phyloP scores from a whole-genome alignment of 2,113 vertebrate species.

The Nansenia antarctica region DNA sequence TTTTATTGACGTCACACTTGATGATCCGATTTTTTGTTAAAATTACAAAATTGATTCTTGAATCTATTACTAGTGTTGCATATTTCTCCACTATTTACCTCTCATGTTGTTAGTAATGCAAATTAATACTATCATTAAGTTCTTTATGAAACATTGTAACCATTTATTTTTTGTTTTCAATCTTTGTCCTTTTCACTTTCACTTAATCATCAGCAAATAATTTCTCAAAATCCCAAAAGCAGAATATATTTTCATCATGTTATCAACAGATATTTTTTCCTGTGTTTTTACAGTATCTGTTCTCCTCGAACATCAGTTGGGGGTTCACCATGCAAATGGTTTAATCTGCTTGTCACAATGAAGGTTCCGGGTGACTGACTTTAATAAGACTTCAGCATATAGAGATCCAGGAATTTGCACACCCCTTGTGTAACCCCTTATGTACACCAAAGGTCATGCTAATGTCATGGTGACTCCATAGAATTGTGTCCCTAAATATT shows the following conservation, averaged over 20 bases:
- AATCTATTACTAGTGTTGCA: conserved; percentile 63
- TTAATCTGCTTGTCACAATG: conserved; percentile 72
- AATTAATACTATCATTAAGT: background rate
- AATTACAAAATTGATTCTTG: conserved; percentile 56
- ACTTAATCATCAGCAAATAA: conserved; percentile 21
- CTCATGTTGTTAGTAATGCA: background rate
- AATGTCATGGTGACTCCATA: conserved; percentile 53
- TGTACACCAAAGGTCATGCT: conserved; percentile 60
- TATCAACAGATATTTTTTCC: conserved; percentile 22
- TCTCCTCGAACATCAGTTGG: conserved; percentile 51
- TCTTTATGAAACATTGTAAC: background rate
- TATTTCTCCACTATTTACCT: conserved; percentile 50
- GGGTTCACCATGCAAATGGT: conserved; percentile 62
- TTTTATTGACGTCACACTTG: conserved; percentile 63
- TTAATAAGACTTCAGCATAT: conserved; percentile 66
- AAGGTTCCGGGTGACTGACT: conserved; percentile 68
- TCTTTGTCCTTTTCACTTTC: background rate
- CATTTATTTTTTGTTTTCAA: background rate
- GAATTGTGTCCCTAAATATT: conserved; percentile 53
- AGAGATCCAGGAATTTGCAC: conserved; percentile 62
- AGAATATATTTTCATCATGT: conserved; percentile 2
- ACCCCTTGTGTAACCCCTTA: conserved; percentile 49
- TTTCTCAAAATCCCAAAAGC: conserved; percentile 18
- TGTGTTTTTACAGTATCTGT: conserved; percentile 62
- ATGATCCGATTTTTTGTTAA: conserved; percentile 62